Evolutionary conservation across 2,797 vertebrate genomes (phyloP).

Genomic region (Poecilia wingei): DNA sequence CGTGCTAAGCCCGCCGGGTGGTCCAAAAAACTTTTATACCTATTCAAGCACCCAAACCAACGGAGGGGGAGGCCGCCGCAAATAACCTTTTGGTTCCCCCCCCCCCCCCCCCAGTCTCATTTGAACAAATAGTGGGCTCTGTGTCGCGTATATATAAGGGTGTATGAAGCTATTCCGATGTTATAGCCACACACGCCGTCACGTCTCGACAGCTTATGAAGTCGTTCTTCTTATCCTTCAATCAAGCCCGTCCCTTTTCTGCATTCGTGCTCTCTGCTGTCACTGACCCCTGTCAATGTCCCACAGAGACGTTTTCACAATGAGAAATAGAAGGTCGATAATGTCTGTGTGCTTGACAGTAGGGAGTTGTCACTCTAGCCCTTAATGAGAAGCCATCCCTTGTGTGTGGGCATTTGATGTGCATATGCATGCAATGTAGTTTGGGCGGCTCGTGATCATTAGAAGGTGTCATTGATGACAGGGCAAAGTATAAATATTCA

Average conservation of each 20-base stretch:
- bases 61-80: too few species aligned
- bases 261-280: constrained; percentile 44
- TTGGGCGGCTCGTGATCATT: neutral
- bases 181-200: constrained; percentile 15
- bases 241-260: constrained; percentile 55
- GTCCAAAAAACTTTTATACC: too few species aligned
- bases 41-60: too few species aligned
- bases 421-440: neutral
- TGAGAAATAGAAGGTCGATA: constrained; percentile 62
- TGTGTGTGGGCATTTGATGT: constrained; percentile 23
- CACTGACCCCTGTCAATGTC: constrained; percentile 61
- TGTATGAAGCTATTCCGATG: constrained; percentile 34
- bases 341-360: constrained; percentile 50
- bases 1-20: too few species aligned
- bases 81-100: too few species aligned
- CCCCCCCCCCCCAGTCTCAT: neutral
- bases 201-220: constrained; percentile 42
- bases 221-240: constrained; percentile 43
- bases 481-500: neutral
- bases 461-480: neutral
- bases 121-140: neutral
- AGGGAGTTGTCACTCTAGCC: constrained; percentile 39
- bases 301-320: constrained; percentile 35
- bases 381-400: constrained; percentile 46
- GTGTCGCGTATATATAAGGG: constrained; percentile 5